Percentiles rank a stretch among this genome's conserved stretches.
Conservation (phyloP, 2,797 vertebrate genomes). For the Falco peregrinus region DNA sequence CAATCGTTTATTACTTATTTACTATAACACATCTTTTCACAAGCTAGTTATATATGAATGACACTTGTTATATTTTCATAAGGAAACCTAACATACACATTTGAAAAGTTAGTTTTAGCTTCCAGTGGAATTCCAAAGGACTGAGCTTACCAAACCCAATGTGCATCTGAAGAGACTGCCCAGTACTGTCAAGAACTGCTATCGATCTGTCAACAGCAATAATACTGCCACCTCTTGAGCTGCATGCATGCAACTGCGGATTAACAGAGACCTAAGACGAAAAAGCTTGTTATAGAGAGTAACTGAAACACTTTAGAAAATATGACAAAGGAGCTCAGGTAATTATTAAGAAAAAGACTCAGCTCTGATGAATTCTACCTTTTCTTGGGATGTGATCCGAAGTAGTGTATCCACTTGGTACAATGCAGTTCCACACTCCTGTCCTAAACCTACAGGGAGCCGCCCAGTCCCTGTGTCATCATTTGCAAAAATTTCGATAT, state of each 20-base stretch:
- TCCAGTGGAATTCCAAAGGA: background rate
- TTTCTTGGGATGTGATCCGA: slow-evolving; percentile 83
- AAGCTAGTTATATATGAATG: background rate
- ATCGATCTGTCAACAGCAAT: slow-evolving; percentile 88
- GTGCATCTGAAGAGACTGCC: slow-evolving; percentile 84
- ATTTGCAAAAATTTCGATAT: slow-evolving; percentile 87
- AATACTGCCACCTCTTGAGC: slow-evolving; percentile 81
- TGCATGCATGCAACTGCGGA: slow-evolving; percentile 80
- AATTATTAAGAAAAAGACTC: too few species aligned
- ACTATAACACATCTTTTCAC: background rate
- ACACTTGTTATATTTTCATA: background rate
- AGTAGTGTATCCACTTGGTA: slow-evolving; percentile 90
- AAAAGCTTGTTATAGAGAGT: background rate
- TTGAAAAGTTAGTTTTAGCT: background rate
- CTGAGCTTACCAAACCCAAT: slow-evolving; percentile 86
- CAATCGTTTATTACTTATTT: background rate
- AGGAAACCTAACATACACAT: background rate
- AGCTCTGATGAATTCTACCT: slow-evolving; percentile 74
- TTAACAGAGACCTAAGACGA: slow-evolving; percentile 77
- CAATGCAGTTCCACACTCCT: slow-evolving; percentile 83
- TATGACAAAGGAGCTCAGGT: rapidly evolving
- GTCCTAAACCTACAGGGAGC: slow-evolving; percentile 76
- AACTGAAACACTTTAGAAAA: background rate
- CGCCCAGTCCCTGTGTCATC: slow-evolving; percentile 87
- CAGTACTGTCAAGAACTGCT: slow-evolving; percentile 87